These are phyloP conservation scores for Neuroterus valhalla DNA, from an alignment of 1,140 invertebrate genomes.

Conservation along the genomic window DNA sequence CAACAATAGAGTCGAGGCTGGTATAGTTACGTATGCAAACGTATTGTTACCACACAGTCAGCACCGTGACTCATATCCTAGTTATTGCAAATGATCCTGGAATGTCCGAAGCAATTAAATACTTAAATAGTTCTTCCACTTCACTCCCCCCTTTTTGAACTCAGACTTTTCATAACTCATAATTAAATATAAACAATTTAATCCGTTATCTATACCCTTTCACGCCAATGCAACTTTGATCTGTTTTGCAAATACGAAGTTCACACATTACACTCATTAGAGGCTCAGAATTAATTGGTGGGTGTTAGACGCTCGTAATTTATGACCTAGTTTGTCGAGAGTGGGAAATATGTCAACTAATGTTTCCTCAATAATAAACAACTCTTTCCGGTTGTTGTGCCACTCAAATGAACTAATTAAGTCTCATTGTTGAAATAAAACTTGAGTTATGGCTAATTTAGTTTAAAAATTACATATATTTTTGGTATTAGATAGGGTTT, in stretches of 20 bases:
- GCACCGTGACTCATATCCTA: constrained; percentile 9
- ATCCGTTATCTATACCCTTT: no score
- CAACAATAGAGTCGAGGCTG: constrained; percentile 2
- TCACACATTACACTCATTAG: neutral
- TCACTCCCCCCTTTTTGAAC: neutral
- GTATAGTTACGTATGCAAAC: neutral
- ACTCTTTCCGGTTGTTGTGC: neutral
- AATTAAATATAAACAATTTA: no score
- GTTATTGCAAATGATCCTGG: constrained; percentile 27
- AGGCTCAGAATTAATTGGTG: neutral
- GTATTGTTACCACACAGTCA: neutral
- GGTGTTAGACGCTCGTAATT: constrained; percentile 8
- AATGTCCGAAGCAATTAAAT: constrained; percentile 19
- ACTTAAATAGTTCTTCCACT: neutral
- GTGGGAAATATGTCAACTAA: constrained; percentile 1
- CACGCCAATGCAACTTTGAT: no score
- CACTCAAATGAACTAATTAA: no score
- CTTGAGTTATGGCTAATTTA: no score
- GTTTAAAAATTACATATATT: no score
- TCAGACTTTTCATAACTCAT: neutral
- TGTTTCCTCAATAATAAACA: neutral
- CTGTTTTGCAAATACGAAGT: neutral
- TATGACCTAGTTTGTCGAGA: constrained; percentile 9
- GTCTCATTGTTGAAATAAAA: no score
- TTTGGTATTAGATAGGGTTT: no score